Percentiles rank a stretch among this genome's conserved stretches.
Conservation (phyloP, 2,888 invertebrate species). For the Eilema depressum region DNA sequence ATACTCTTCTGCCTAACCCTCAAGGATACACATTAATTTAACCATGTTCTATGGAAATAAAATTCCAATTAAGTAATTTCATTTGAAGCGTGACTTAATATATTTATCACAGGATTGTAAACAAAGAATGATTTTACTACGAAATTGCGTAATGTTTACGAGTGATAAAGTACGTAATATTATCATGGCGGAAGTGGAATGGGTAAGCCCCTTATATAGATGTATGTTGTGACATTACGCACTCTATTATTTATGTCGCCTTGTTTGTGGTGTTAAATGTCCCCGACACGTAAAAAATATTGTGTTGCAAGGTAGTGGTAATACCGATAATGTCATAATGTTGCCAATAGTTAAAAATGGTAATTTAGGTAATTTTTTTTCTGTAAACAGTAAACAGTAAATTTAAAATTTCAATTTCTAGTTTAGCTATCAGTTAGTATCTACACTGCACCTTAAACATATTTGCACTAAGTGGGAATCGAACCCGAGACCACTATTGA, state of each 20-base stretch:
- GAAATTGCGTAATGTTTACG: neutral
- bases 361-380: too few species aligned
- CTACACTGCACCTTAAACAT: too few species aligned
- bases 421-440: too few species aligned
- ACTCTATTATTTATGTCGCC: neutral
- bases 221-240: neutral
- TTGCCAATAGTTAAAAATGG: too few species aligned
- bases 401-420: too few species aligned
- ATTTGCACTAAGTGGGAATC: too few species aligned
- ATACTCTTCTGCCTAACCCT: neutral
- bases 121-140: neutral
- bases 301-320: too few species aligned
- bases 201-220: conserved; percentile 4
- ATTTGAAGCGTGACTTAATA: neutral
- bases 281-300: neutral
- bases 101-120: neutral
- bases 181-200: conserved; percentile 3
- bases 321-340: too few species aligned
- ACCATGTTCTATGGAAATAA: too few species aligned
- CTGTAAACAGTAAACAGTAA: too few species aligned
- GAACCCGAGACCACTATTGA: too few species aligned
- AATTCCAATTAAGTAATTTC: too few species aligned
- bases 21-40: neutral
- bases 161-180: neutral
- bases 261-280: conserved; percentile 4